Base-by-base conservation (phyloP, 2,888 invertebrate species). In the Toxonevra muliebris region DNA sequence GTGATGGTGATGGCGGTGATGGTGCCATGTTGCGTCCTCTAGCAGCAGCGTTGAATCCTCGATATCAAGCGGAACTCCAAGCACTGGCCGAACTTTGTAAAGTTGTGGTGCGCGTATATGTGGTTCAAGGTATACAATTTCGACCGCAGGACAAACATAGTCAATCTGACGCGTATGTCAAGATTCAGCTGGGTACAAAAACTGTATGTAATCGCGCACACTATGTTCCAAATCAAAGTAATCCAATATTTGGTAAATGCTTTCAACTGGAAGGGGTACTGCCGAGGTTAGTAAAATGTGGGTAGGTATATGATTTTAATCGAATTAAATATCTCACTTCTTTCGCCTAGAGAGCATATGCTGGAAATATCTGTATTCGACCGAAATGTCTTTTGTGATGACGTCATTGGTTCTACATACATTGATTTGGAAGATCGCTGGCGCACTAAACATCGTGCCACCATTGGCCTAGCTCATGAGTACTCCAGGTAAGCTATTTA, bases 381-480 rank as follows among this genome's bases (percentile, higher is more conserved):
- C 81, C 90, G 90, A 83, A 93, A 95, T 1, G 87, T 89, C 1
- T 40, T 66, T 20, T 66, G 67, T 12, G 93, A 96, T 79, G 93
- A 94, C 78, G 83, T 95, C 10, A 94, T 97, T 75, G 97, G 96
- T 0, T 91, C 90, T 76, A 96, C 96, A 0, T 87, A 86, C 69
- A 91, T 97, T 70, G 96, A 97, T 83, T 85, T 97, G 58, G 97
- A 97, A 86, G 93, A 95, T 84, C 88, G 96, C 69, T 92, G 92
- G 80, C 94, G 93, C 80, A 90, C 91, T 17, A 89, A 89, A 73
- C 94, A 95, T 80, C 87, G 93, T 68, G 95, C 93, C 0, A 88
- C 88, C 3, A 92, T 95, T 76, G 96, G 96, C 0, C 82, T 97
- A 13, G 83, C 93, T 0, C 86, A 86, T 53, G 88, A 88, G 77